These are phyloP conservation scores for Mirounga angustirostris DNA, from an alignment of 2,113 vertebrate genomes.

Conservation along the genomic window DNA sequence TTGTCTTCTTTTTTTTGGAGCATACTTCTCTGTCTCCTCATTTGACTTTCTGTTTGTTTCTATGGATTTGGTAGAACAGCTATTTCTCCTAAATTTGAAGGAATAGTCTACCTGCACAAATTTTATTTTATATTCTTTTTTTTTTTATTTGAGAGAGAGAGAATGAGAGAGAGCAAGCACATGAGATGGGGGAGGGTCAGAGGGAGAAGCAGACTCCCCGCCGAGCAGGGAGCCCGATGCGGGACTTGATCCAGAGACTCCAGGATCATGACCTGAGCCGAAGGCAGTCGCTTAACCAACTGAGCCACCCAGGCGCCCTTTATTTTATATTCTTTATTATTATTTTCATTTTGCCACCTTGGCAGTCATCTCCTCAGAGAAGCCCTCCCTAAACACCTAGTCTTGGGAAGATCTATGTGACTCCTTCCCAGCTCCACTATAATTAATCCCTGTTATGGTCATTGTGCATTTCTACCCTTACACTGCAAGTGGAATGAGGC, in stretches of 20 bases:
- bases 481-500: accelerated
- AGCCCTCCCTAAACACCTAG: accelerated
- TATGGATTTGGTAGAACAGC: not conserved
- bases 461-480: not conserved
- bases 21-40: too few species aligned
- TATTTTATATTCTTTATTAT: not conserved
- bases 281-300: too few species aligned
- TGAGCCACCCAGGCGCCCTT: too few species aligned
- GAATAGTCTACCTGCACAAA: too few species aligned
- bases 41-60: too few species aligned
- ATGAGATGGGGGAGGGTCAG: too few species aligned
- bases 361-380: accelerated
- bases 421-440: not conserved
- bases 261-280: too few species aligned
- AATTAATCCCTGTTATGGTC: accelerated
- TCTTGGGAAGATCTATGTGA: not conserved
- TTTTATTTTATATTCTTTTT: not conserved
- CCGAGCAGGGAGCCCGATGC: too few species aligned
- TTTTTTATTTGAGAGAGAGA: not conserved
- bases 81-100: not conserved
- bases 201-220: too few species aligned
- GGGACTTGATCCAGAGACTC: too few species aligned
- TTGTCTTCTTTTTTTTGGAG: too few species aligned
- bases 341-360: not conserved
- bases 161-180: too few species aligned